A percentile compares a stretch with the other conserved stretches of the same genome.
phyloP scores from a whole-genome alignment of 2,113 vertebrate genomes.

The Hucho hucho region DNA sequence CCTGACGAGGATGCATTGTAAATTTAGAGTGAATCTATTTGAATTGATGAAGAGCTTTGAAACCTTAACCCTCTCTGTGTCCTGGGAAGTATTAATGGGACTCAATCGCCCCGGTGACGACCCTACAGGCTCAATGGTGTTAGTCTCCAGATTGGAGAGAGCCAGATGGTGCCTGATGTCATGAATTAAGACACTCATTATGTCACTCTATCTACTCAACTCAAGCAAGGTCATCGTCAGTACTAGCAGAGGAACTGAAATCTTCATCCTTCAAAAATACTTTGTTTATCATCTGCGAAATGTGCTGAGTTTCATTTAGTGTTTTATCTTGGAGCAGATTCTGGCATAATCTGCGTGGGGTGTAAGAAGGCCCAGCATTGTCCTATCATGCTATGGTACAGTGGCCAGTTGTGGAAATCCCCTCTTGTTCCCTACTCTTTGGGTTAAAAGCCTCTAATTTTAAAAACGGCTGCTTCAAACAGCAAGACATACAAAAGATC shows the following conservation, averaged over 20 bases:
- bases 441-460: constrained; percentile 32
- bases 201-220: background rate
- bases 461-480: constrained; percentile 6
- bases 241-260: constrained; percentile 19
- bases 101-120: constrained; percentile 39
- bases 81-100: constrained; percentile 35
- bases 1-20: background rate
- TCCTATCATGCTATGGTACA: background rate
- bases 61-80: constrained; percentile 29
- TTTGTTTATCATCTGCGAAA: background rate
- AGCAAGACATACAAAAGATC: constrained; percentile 3
- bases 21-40: background rate
- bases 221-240: background rate
- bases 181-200: constrained; percentile 27
- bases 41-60: constrained; percentile 16
- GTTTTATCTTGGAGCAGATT: background rate
- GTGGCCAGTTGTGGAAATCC: constrained; percentile 27
- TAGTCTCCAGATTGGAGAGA: constrained; percentile 35
- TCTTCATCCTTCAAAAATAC: constrained; percentile 25
- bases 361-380: background rate
- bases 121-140: constrained; percentile 36
- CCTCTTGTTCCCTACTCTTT: constrained; percentile 10
- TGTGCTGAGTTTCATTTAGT: background rate
- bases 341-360: too few species aligned
- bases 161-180: constrained; percentile 68